Base-by-base conservation (phyloP, 1,140 invertebrate species). In the Diorhabda carinulata region DNA sequence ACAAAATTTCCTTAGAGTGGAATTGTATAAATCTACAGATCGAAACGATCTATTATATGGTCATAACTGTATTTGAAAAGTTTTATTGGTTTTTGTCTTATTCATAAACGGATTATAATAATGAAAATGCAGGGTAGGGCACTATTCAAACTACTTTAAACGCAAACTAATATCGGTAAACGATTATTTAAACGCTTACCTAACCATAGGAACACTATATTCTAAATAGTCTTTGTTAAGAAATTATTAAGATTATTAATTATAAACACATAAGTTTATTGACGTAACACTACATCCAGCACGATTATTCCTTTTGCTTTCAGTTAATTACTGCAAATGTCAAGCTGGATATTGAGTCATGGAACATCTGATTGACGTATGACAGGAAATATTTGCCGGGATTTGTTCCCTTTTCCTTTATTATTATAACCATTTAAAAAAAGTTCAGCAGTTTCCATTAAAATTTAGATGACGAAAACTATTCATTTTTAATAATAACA, bases 371-470 rank as follows among this genome's bases (percentile, higher is more conserved):
- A 52, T 52, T 52, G 47, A 52, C 47, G n/a, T 6, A 3, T n/a
- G 47, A 52, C 47, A 52, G 6, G 47, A 2, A 52, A 8, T 25
- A 25, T 52, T n/a, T 52, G 47, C 6, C 6, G 2, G 4, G 47
- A 6, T 52, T 5, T 52, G 47, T 52, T 6, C 25, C 25, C 8
- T 52, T 52, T 52, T 52, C 45, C 45, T 52, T 52, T 52, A 52
- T 52, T 52, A 52, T 52, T 52, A 45, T 41, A 9, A 57, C 43
- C 52, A 61, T 60, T 47, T 60, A 43, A 61, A 60, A 25, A 61
- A 25, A 25, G 25, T 25, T 25, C 25, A 25, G 25, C 57, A 52
- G n/a, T 52, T 8, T 52, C n/a, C n/a, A 52, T 52, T 52, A 52
- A 52, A 9, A 52, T 52, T 52, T 8, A 52, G 47, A 52, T 52